Base-by-base conservation (phyloP, 2,888 invertebrate species). In the Leptothorax acervorum region DNA sequence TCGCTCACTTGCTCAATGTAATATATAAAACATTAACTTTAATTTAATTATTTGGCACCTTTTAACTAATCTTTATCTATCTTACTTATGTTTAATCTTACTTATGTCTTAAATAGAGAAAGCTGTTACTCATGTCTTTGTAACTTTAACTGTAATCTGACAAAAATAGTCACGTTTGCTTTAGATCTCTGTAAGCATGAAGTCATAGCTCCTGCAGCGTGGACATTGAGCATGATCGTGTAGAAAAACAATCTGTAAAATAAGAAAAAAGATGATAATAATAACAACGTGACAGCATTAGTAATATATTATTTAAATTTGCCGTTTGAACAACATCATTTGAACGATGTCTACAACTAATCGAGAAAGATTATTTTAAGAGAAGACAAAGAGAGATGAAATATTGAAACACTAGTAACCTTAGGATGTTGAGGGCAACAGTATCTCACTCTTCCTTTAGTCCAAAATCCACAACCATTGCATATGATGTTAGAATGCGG, bases 401-500 rank as follows among this genome's bases (percentile, higher is more conserved):
- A 76, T 62, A 31, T 74, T 71, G 39, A 39, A 66, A 3, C 8
- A 28, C 11, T 68, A 42, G 2, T 62, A 39, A 82, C 82, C 76
- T 76, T 63, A 35, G 82, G 78, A 78, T 82, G 82, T 28, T 75
- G 31, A 8, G 82, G 78, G 45, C 82, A 82, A 9, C 4, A 31
- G 15, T 76, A 42, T 60, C 82, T 60, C 15, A 82, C 82, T 57
- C 82, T 76, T 31, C 82, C 82, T 53, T 0, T 82, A 0, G 78
- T 76, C 75, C 73, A 82, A 78, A 82, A 82, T 28, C 82, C 82
- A 65, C 82, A 82, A 42, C 75, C 42, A 23, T 82, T 65, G n/a
- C 82, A 82, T 23, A 82, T 75, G 15, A 82, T 65, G 0, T 55
- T 55, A 1, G 78, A 63, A 65, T 82, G 65, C 1, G 82, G 82